These are phyloP conservation scores for Artemia sp. DNA, from an alignment of 2,888 invertebrate species.

Conservation along the genomic window DNA sequence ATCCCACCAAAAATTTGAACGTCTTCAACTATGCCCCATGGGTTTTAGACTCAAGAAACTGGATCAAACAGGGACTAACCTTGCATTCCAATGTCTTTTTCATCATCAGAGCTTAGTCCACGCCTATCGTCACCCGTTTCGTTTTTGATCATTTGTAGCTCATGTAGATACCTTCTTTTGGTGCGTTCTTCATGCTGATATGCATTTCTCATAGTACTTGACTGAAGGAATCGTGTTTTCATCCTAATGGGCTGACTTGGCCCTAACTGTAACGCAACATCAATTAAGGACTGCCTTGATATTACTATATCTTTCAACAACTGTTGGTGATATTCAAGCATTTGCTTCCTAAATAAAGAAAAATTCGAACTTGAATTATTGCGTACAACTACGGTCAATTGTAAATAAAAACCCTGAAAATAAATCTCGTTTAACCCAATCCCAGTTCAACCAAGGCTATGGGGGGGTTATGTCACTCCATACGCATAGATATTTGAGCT, in stretches of 20 bases:
- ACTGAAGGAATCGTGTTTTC: constrained; percentile 25
- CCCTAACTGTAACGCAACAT: constrained; percentile 46
- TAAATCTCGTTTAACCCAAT: no score
- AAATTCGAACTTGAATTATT: no score
- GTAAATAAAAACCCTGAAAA: no score
- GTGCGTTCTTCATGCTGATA: constrained; percentile 26
- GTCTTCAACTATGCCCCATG: no score
- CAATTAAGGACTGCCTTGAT: constrained; percentile 51
- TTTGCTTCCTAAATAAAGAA: neutral
- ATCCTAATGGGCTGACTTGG: constrained; percentile 38
- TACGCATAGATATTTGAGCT: no score
- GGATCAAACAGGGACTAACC: neutral
- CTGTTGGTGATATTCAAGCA: constrained; percentile 37
- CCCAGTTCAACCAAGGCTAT: no score
- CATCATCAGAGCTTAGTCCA: neutral
- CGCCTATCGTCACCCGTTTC: constrained; percentile 43
- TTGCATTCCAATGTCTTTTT: constrained; percentile 7
- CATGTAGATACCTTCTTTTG: constrained; percentile 39
- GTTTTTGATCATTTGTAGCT: constrained; percentile 48
- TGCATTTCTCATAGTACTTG: constrained; percentile 18
- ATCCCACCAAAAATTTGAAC: no score
- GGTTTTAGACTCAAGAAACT: no score
- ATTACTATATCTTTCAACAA: constrained; percentile 54
- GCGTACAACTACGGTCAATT: no score
- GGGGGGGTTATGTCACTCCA: no score